Percentiles rank a stretch among this genome's conserved stretches.
Evolutionary conservation across 1,140 invertebrate genomes (phyloP).

Genomic region (Patella vulgata): DNA sequence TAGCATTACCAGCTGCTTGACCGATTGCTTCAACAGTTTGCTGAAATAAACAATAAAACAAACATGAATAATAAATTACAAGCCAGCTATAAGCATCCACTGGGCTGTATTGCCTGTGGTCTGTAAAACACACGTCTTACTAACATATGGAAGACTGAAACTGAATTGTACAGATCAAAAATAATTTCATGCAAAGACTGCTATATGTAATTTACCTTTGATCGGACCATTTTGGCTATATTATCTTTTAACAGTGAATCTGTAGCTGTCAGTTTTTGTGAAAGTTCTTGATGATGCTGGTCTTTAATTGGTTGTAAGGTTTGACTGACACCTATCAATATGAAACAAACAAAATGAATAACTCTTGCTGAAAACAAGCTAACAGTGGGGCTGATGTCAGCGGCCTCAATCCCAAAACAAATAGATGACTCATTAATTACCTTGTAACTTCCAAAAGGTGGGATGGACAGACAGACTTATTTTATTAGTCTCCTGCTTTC

Average conservation of each 20-base stretch:
- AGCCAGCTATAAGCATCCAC: too few relatives aligned
- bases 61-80: neutral
- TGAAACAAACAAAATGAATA: too few relatives aligned
- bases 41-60: conserved; percentile 63
- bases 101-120: too few relatives aligned
- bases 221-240: conserved; percentile 79
- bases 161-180: neutral
- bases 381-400: too few relatives aligned
- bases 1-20: conserved; percentile 73
- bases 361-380: too few relatives aligned
- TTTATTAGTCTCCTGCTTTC: too few relatives aligned
- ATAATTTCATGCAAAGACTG: neutral
- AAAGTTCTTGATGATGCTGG: conserved; percentile 77
- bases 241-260: conserved; percentile 82
- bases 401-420: too few relatives aligned
- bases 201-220: conserved; percentile 71
- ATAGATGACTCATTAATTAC: too few relatives aligned
- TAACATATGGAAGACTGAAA: neutral
- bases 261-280: conserved; percentile 76
- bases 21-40: conserved; percentile 80
- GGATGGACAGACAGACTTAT: too few relatives aligned
- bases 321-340: conserved; percentile 56
- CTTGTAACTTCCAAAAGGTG: too few relatives aligned
- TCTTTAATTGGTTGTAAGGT: conserved; percentile 75
- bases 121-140: too few relatives aligned